Evolutionary conservation across 2,888 invertebrate genomes (phyloP).

Genomic region (Dasysyrphus albostriatus): DNA sequence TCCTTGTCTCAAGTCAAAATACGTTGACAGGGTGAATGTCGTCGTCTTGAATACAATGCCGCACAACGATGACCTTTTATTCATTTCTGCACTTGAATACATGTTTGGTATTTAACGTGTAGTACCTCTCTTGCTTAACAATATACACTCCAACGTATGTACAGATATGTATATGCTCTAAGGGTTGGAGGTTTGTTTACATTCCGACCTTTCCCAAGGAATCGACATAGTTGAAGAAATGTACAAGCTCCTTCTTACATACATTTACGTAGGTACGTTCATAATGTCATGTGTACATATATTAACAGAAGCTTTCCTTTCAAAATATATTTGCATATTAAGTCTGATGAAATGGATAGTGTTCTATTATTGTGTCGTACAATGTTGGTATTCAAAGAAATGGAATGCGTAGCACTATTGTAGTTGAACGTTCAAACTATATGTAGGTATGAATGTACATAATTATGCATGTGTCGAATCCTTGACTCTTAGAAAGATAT

Average conservation of each 20-base stretch:
- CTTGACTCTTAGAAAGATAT: not conserved
- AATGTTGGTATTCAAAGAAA: not conserved
- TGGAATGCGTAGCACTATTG: not conserved
- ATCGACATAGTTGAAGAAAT: slow-evolving; percentile 28
- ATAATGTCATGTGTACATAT: not conserved
- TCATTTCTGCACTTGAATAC: slow-evolving; percentile 35
- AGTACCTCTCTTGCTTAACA: not conserved
- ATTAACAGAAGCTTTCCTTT: not conserved
- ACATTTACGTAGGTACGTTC: too few relatives aligned
- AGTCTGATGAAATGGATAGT: slow-evolving; percentile 1
- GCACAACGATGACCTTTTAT: slow-evolving; percentile 50
- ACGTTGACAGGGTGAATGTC: slow-evolving; percentile 65
- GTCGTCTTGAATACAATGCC: not conserved
- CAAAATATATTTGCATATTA: slow-evolving; percentile 24
- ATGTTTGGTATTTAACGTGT: slow-evolving; percentile 3
- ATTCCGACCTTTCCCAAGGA: slow-evolving; percentile 58
- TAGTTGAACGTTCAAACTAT: not conserved
- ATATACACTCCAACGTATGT: not conserved
- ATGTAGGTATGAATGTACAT: too few relatives aligned
- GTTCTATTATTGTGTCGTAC: not conserved
- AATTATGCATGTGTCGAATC: too few relatives aligned
- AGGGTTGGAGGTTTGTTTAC: slow-evolving; percentile 23
- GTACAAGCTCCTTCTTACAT: not conserved
- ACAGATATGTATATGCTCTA: not conserved
- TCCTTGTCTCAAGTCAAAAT: slow-evolving; percentile 55